phyloP scores from a whole-genome alignment of 2,113 vertebrate genomes.

The Thomomys bottae region DNA sequence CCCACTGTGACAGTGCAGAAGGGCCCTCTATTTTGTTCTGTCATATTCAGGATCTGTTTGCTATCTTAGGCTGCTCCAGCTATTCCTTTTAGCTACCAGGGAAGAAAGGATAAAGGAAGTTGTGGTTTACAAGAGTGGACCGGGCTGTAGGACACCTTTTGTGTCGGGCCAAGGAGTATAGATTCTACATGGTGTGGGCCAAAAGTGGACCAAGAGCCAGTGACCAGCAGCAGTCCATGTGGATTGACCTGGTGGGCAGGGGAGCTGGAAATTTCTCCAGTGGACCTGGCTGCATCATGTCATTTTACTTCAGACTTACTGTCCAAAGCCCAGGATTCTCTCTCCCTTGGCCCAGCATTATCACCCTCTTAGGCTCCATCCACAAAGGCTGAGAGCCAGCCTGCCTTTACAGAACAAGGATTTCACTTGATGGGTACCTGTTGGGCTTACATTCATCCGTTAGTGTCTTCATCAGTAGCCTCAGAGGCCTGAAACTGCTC shows the following conservation, averaged over 20 bases:
- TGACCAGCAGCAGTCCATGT: not conserved
- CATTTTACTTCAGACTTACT: not conserved
- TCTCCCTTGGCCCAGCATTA: not conserved
- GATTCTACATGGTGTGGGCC: not conserved
- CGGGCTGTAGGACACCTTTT: not conserved
- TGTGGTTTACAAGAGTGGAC: not conserved
- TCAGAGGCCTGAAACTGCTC: not conserved
- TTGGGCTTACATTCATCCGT: not conserved
- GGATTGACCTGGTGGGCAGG: not conserved
- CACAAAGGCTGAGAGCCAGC: not conserved
- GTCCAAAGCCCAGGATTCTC: not conserved
- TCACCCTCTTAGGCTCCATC: not conserved
- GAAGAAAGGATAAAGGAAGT: no score
- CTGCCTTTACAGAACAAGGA: not conserved
- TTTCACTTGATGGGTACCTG: not conserved
- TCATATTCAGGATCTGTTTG: not conserved
- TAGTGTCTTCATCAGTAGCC: not conserved
- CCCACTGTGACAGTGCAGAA: not conserved
- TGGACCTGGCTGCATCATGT: not conserved
- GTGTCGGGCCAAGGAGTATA: not conserved
- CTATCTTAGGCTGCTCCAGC: not conserved
- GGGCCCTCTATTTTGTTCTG: not conserved
- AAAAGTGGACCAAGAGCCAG: not conserved
- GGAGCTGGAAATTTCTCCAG: accelerated
- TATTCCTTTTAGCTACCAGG: not conserved